Percentiles rank a stretch among this genome's conserved stretches.
phyloP scores from a whole-genome alignment of 2,888 invertebrate species.

The Druceiella hillmani region DNA sequence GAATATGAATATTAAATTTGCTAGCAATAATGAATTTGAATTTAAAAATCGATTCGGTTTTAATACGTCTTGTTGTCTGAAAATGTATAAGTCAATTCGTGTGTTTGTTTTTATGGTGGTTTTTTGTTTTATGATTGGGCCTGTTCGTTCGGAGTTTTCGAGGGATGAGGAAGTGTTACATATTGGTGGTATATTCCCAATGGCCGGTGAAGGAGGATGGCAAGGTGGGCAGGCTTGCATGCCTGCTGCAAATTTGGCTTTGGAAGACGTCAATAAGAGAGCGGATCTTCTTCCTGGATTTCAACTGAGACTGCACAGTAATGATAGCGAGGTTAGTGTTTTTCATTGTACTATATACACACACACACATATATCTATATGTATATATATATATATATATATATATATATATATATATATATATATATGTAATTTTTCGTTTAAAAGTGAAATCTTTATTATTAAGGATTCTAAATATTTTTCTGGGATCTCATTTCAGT shows the following conservation, averaged over 20 bases:
- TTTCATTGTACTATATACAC: not conserved
- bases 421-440: not conserved
- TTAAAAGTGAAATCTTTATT: no score
- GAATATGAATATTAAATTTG: no score
- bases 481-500: not conserved
- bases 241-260: slow-evolving; percentile 94
- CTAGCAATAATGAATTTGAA: no score
- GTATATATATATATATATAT: slow-evolving; percentile 1
- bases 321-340: slow-evolving; percentile 86
- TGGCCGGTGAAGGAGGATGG: slow-evolving; percentile 95
- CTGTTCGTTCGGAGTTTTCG: slow-evolving; percentile 35
- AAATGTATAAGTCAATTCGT: no score
- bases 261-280: slow-evolving; percentile 91
- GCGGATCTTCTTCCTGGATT: slow-evolving; percentile 88
- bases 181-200: slow-evolving; percentile 98
- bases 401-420: slow-evolving; percentile 1
- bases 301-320: slow-evolving; percentile 84
- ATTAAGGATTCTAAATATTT: not conserved
- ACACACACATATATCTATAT: not conserved
- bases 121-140: no score
- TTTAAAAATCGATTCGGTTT: no score
- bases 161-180: slow-evolving; percentile 72
- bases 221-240: slow-evolving; percentile 98
- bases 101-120: no score
- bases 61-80: no score